phyloP scores from a whole-genome alignment of 1,140 invertebrate species.

The Vanessa tameamea region DNA sequence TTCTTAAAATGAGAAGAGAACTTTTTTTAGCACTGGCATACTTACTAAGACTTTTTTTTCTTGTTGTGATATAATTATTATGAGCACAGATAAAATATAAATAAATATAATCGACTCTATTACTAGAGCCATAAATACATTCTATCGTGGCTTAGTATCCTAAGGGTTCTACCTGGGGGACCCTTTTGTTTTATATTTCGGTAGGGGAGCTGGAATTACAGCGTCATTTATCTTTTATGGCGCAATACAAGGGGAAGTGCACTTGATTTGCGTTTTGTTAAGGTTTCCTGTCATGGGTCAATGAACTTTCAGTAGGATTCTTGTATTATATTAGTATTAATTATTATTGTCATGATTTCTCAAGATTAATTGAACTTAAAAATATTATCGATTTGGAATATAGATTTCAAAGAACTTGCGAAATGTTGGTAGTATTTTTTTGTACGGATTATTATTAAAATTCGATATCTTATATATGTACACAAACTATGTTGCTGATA shows the following conservation, averaged over 20 bases:
- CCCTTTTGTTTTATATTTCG: conserved; percentile 35
- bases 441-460: too few species aligned
- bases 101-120: background rate
- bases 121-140: background rate
- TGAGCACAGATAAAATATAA: background rate
- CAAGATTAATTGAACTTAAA: too few species aligned
- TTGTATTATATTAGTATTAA: too few species aligned
- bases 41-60: too few species aligned
- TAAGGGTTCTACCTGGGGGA: conserved; percentile 20
- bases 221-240: conserved; percentile 41
- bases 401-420: too few species aligned
- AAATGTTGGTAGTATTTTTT: too few species aligned
- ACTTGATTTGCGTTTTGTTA: conserved; percentile 14
- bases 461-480: too few species aligned
- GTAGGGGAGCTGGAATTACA: conserved; percentile 30
- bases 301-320: conserved; percentile 4
- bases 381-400: too few species aligned
- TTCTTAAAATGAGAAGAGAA: too few species aligned
- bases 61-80: too few species aligned
- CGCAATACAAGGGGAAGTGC: conserved; percentile 18
- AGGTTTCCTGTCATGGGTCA: conserved; percentile 21
- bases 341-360: too few species aligned
- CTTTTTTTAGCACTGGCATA: background rate
- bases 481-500: too few species aligned
- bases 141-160: background rate